A percentile compares a stretch with the other conserved stretches of the same genome.
Evolutionary conservation across 2,797 vertebrate species (phyloP).

Genomic region (Pipistrellus nathusii): DNA sequence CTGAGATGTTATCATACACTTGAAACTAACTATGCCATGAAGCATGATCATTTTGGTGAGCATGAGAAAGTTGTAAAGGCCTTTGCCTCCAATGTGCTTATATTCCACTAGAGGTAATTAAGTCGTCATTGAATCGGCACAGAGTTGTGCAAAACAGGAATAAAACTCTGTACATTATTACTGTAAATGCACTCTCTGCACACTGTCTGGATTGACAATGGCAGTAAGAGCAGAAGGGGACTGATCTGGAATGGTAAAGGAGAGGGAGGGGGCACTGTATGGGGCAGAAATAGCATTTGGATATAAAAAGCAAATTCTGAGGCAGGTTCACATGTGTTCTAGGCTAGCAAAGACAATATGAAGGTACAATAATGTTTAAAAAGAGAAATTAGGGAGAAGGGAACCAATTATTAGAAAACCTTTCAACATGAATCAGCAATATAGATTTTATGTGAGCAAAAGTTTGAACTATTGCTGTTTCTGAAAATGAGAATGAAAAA

Average conservation of each 20-base stretch:
- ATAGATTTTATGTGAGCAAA: not conserved
- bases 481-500: conserved; percentile 54
- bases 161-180: not conserved
- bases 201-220: not conserved
- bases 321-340: not conserved
- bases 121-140: not conserved
- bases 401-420: not conserved
- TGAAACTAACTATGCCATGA: not conserved
- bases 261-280: too few relatives aligned
- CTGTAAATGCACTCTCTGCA: not conserved
- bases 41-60: not conserved
- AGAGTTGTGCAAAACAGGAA: not conserved
- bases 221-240: not conserved
- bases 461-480: not conserved
- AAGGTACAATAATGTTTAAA: not conserved
- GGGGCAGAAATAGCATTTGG: not conserved
- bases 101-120: not conserved
- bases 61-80: not conserved
- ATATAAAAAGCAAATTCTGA: not conserved
- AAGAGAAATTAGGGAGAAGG: conserved; percentile 35
- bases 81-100: not conserved
- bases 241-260: not conserved
- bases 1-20: not conserved
- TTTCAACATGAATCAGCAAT: conserved; percentile 7
- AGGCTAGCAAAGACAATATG: not conserved